A percentile compares a stretch with the other conserved stretches of the same genome.
Evolutionary conservation across 2,797 vertebrate genomes (phyloP).

Genomic region (Glossophaga mutica): DNA sequence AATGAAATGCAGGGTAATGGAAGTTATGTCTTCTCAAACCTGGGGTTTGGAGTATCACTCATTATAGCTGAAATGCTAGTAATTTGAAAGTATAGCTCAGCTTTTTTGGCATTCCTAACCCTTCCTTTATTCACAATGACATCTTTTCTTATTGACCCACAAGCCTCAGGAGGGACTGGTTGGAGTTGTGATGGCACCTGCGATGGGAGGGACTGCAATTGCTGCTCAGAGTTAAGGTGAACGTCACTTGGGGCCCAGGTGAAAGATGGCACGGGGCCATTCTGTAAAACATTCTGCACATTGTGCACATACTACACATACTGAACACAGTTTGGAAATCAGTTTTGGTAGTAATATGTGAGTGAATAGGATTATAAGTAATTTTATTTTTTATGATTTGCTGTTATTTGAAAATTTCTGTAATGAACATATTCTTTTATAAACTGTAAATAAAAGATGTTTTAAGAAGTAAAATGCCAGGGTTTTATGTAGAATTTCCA

Average conservation of each 20-base stretch:
- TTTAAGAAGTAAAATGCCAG: neutral
- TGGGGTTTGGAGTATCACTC: conserved; percentile 14
- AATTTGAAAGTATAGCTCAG: neutral
- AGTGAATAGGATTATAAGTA: neutral
- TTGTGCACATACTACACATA: neutral
- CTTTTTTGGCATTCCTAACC: neutral
- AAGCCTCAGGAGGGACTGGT: neutral
- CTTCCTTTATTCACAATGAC: neutral
- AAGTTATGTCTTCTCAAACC: conserved; percentile 3
- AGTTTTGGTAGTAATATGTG: neutral
- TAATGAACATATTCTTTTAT: neutral
- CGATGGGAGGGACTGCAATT: neutral
- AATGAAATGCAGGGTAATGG: neutral
- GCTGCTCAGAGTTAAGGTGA: neutral
- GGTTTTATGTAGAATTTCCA: neutral
- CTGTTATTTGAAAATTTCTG: neutral
- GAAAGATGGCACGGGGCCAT: neutral
- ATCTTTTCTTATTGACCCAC: neutral
- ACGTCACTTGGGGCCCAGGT: no score
- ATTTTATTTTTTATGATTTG: neutral
- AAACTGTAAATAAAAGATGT: neutral
- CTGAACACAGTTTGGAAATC: conserved; percentile 6
- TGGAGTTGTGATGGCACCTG: neutral
- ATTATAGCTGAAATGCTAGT: neutral
- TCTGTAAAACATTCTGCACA: neutral